Percentiles rank a stretch among this genome's conserved stretches.
These are phyloP conservation scores for Diloba caeruleocephala DNA, from an alignment of 2,888 invertebrate genomes.

Conservation along the genomic window DNA sequence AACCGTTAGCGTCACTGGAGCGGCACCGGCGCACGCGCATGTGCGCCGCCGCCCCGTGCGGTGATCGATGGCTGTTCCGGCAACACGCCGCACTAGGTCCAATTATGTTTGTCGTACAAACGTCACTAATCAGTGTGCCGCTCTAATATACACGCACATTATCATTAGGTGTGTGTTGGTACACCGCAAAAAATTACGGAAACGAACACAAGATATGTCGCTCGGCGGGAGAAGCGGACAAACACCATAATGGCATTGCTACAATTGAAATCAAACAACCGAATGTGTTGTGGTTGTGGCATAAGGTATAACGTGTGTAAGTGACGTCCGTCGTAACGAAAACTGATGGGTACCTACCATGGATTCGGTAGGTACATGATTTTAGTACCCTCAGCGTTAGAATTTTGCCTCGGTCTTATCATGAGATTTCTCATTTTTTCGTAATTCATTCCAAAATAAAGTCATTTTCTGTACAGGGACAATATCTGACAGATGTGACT, in stretches of 20 bases:
- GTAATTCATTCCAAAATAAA: conserved; percentile 1
- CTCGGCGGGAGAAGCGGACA: conserved; percentile 3
- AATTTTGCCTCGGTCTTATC: too few relatives aligned
- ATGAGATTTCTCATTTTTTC: too few relatives aligned
- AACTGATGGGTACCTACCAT: too few relatives aligned
- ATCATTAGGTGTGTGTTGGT: neutral
- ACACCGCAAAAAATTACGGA: conserved; percentile 20
- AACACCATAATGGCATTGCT: too few relatives aligned
- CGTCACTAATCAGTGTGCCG: conserved; percentile 27
- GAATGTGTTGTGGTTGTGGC: too few relatives aligned
- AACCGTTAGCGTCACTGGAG: conserved; percentile 68
- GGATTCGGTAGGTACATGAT: too few relatives aligned
- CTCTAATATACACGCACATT: conserved; percentile 17
- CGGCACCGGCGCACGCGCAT: conserved; percentile 45
- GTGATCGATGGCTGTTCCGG: conserved; percentile 57
- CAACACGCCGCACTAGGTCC: conserved; percentile 43
- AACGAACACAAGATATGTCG: conserved; percentile 6
- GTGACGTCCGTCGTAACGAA: too few relatives aligned
- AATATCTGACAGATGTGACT: neutral
- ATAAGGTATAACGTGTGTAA: too few relatives aligned
- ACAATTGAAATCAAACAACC: too few relatives aligned
- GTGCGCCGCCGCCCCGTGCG: conserved; percentile 38
- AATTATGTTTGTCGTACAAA: conserved; percentile 39
- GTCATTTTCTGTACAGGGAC: neutral
- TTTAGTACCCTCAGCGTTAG: too few relatives aligned